These are phyloP conservation scores for Sitobion miscanthi DNA, from an alignment of 1,140 invertebrate species.

Conservation along the genomic window DNA sequence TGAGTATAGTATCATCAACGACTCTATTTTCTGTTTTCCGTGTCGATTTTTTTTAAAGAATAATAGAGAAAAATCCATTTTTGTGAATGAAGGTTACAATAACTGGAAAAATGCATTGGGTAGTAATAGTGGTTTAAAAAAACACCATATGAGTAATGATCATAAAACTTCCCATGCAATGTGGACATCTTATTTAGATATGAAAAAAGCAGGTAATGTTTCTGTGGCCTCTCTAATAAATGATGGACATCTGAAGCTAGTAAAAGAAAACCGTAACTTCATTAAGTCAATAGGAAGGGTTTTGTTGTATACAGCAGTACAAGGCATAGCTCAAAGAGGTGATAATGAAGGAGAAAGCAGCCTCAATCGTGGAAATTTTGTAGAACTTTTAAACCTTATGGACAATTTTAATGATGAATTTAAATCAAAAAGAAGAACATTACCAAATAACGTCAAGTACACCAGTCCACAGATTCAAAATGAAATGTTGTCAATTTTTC, in stretches of 20 bases:
- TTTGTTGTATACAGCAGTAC: slow-evolving; percentile 34
- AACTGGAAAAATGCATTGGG: slow-evolving; percentile 44
- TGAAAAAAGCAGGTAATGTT: not conserved
- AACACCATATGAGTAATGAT: slow-evolving; percentile 27
- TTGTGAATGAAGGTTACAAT: slow-evolving; percentile 36
- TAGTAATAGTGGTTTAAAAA: slow-evolving; percentile 22
- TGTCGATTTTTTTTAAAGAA: slow-evolving; percentile 31
- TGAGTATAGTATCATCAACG: slow-evolving; percentile 29
- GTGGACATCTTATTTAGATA: slow-evolving; percentile 37
- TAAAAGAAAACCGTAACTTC: slow-evolving; percentile 1
- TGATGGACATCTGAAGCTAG: slow-evolving; percentile 7
- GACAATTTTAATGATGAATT: no score
- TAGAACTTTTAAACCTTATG: no score
- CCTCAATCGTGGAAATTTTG: no score
- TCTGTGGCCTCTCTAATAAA: not conserved
- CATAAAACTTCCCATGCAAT: not conserved
- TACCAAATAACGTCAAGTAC: slow-evolving; percentile 1
- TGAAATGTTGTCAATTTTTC: slow-evolving; percentile 21
- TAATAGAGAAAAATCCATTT: slow-evolving; percentile 14
- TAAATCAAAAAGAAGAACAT: no score
- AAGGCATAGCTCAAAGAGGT: slow-evolving; percentile 49
- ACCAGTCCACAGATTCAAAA: slow-evolving; percentile 24
- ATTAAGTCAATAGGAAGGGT: not conserved
- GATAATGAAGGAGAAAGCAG: slow-evolving; percentile 24
- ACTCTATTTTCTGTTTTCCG: slow-evolving; percentile 37